A percentile compares a stretch with the other conserved stretches of the same genome.
Evolutionary conservation across 1,140 invertebrate species (phyloP).

Genomic region (Oedothorax gibbosus): DNA sequence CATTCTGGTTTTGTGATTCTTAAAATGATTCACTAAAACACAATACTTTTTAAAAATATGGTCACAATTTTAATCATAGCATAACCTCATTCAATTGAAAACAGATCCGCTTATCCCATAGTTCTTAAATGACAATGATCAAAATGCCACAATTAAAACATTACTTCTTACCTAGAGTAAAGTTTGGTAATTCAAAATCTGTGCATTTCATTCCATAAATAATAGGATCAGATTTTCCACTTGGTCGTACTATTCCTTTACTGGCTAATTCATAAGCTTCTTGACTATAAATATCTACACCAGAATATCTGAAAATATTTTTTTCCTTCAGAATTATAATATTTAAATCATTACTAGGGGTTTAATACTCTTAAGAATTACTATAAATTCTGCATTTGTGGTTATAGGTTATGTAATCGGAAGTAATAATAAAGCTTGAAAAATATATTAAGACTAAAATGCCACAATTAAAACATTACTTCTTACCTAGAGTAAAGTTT

Average conservation of each 20-base stretch:
- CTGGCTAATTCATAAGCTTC: slow-evolving; percentile 87
- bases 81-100: too few relatives aligned
- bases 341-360: too few relatives aligned
- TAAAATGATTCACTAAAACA: too few relatives aligned
- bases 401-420: too few relatives aligned
- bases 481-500: slow-evolving; percentile 84
- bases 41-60: too few relatives aligned
- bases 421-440: too few relatives aligned
- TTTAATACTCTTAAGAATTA: too few relatives aligned
- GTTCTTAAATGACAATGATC: neutral
- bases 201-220: slow-evolving; percentile 90
- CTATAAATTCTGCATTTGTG: too few relatives aligned
- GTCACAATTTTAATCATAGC: too few relatives aligned
- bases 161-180: slow-evolving; percentile 79
- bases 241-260: slow-evolving; percentile 82
- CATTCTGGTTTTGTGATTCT: too few relatives aligned
- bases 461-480: neutral
- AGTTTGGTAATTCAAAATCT: slow-evolving; percentile 83
- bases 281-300: slow-evolving; percentile 85
- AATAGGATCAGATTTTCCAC: slow-evolving; percentile 77
- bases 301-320: slow-evolving; percentile 75
- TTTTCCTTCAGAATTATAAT: neutral
- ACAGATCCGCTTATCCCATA: too few relatives aligned
- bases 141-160: neutral
- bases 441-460: too few relatives aligned